A percentile compares a stretch with the other conserved stretches of the same genome.
Conservation (phyloP, 2,113 vertebrate genomes). For the Thamnophis sirtalis region DNA sequence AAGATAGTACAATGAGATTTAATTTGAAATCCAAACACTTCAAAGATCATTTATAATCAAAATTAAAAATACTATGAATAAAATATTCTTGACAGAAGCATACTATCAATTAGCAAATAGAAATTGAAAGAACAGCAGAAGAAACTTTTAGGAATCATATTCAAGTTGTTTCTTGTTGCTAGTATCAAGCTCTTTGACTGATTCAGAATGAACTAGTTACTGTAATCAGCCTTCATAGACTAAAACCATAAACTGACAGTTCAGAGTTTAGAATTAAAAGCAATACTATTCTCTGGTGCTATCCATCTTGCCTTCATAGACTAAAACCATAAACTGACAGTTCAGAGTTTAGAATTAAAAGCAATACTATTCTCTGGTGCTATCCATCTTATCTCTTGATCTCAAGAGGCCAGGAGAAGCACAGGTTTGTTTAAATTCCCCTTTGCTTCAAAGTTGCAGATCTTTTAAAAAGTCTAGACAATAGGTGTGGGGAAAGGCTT, state of each 20-base stretch:
- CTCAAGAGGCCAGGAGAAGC: neutral
- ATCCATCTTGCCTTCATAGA: no score
- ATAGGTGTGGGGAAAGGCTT: neutral
- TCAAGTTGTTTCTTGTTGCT: neutral
- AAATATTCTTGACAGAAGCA: neutral
- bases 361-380: neutral
- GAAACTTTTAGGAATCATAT: neutral
- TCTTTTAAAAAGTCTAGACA: neutral
- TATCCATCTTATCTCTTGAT: neutral
- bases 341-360: neutral
- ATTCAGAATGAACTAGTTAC: neutral
- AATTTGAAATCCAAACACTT: neutral
- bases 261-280: neutral
- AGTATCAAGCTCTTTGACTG: neutral
- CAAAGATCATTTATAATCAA: constrained; percentile 8
- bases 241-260: neutral
- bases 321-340: neutral
- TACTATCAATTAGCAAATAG: neutral
- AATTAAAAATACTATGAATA: neutral
- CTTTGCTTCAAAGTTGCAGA: neutral
- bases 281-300: neutral
- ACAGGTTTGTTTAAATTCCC: neutral
- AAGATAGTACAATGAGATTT: constrained; percentile 2
- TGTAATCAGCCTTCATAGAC: neutral
- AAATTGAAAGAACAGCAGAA: neutral